Percentiles rank a stretch among this genome's conserved stretches.
Conservation (phyloP, 1,140 invertebrate species). For the Drosophila miranda region DNA sequence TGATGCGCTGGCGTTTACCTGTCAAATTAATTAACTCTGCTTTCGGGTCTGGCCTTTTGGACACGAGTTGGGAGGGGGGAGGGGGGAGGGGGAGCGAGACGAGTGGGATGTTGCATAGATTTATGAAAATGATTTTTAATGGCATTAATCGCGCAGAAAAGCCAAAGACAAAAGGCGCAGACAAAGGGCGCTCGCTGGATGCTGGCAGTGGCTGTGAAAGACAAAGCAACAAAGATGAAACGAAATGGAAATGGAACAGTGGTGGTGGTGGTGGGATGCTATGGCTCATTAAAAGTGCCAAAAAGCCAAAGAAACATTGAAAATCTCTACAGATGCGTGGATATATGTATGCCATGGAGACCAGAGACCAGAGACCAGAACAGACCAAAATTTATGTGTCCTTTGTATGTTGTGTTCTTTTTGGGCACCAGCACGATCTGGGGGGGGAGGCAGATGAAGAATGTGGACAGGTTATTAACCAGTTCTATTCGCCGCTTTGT, state of each 20-base stretch:
- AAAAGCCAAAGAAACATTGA: conserved; percentile 34
- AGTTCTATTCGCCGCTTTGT: conserved; percentile 36
- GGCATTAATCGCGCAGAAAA: conserved; percentile 37
- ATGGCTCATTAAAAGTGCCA: conserved; percentile 58
- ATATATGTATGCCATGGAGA: conserved; percentile 16
- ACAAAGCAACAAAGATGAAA: conserved; percentile 51
- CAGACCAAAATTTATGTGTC: conserved; percentile 46
- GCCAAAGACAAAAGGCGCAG: conserved; percentile 41
- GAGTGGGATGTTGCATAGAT: conserved; percentile 50
- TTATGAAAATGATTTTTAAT: conserved; percentile 66
- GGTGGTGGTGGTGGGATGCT: no score
- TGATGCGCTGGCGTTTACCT: conserved; percentile 66
- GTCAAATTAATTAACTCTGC: conserved; percentile 68
- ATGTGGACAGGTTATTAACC: conserved; percentile 54
- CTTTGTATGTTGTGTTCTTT: conserved; percentile 25
- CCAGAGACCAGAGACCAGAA: background rate
- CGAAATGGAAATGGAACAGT: background rate
- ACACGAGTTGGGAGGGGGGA: background rate
- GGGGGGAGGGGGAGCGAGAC: background rate
- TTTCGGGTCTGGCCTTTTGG: conserved; percentile 12
- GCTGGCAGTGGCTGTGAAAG: conserved; percentile 14
- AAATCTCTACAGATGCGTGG: conserved; percentile 3
- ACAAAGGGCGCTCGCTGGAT: conserved; percentile 57
- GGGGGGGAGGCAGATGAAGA: conserved; percentile 6
- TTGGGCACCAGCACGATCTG: background rate